Conservation (phyloP, 1,140 invertebrate genomes). For the Listronotus bonariensis region DNA sequence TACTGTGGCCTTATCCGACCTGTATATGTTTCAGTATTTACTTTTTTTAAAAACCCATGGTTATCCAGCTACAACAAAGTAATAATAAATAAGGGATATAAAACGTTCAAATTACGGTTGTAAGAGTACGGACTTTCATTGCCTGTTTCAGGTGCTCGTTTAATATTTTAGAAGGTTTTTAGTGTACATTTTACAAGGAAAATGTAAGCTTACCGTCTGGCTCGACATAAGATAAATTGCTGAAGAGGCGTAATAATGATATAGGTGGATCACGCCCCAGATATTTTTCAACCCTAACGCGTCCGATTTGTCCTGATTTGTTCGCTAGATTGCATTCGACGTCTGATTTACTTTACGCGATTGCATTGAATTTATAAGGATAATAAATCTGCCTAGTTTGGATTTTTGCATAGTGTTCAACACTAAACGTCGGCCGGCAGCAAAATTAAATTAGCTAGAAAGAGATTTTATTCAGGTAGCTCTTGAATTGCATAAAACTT, state of each 20-base stretch:
- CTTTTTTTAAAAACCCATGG: too few species aligned
- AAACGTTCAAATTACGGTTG: conserved; percentile 28
- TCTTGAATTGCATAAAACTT: too few species aligned
- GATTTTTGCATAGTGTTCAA: conserved; percentile 24
- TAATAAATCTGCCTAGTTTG: conserved; percentile 25
- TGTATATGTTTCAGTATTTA: too few species aligned
- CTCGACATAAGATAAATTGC: conserved; percentile 45
- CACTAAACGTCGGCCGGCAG: too few species aligned
- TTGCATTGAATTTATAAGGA: conserved; percentile 38
- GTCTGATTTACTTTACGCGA: conserved; percentile 36
- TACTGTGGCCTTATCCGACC: too few species aligned
- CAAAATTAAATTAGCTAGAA: too few species aligned
- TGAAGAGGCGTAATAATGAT: conserved; percentile 46
- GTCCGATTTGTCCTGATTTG: conserved; percentile 45
- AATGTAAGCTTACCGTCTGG: conserved; percentile 44
- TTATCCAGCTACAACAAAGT: conserved; percentile 12
- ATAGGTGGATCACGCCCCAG: conserved; percentile 43
- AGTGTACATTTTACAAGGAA: conserved; percentile 42
- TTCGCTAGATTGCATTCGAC: conserved; percentile 38
- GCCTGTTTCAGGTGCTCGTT: conserved; percentile 33
- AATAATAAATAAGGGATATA: conserved; percentile 26
- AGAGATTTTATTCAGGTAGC: too few species aligned
- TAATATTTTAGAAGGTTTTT: conserved; percentile 41
- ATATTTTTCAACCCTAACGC: conserved; percentile 40
- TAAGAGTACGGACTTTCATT: conserved; percentile 23